Conservation (phyloP, 2,888 invertebrate genomes). For the Tetramorium bicarinatum region DNA sequence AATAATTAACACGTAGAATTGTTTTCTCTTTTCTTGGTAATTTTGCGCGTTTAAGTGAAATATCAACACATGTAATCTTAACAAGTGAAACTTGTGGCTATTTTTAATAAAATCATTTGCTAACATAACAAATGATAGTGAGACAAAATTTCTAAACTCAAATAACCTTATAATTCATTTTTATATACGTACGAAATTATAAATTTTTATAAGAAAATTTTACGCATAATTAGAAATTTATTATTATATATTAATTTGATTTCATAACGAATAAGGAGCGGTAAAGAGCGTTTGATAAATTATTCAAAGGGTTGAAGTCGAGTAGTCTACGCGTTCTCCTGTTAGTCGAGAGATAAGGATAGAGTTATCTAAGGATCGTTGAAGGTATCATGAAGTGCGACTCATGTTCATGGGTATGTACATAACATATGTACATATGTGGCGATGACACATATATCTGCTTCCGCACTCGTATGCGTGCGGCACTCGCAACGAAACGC, state of each 20-base stretch:
- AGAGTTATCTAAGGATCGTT: constrained; percentile 69
- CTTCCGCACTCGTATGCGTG: constrained; percentile 40
- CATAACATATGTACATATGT: constrained; percentile 49
- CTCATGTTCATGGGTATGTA: constrained; percentile 66
- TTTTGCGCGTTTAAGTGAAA: background rate
- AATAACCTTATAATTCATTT: background rate
- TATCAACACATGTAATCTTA: background rate
- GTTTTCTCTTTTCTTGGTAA: background rate
- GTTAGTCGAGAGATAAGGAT: constrained; percentile 58
- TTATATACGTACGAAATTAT: background rate
- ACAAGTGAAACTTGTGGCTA: background rate
- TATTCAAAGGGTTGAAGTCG: constrained; percentile 12
- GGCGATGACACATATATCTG: constrained; percentile 43
- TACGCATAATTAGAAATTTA: background rate
- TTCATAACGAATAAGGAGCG: background rate
- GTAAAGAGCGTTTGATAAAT: background rate
- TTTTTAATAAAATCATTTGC: background rate
- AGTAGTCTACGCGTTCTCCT: constrained; percentile 59
- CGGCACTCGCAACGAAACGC: constrained; percentile 32
- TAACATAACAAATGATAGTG: background rate
- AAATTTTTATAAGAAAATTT: background rate
- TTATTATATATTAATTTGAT: constrained; percentile 18
- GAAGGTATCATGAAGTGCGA: constrained; percentile 65
- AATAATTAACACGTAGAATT: background rate
- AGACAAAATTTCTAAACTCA: background rate